Evolutionary conservation across 64 coral and sea anemone species (phyloP), one percentile per base, ranked within the genome.

Genomic region (Orbicella faveolata): DNA sequence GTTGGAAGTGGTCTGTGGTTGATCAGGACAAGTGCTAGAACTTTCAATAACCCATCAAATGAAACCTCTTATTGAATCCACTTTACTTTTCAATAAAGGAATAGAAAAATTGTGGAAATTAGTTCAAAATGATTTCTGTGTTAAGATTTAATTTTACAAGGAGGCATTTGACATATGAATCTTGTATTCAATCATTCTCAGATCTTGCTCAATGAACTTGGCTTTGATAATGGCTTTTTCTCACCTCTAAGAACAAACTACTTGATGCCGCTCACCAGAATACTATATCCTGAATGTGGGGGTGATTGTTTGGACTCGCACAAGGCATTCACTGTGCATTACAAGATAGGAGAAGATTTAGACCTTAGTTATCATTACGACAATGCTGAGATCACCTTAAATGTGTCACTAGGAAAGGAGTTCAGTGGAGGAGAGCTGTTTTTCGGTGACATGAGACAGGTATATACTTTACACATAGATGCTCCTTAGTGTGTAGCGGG

Each of bases 321-420:
- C 93, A 99, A 99, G 81, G 94, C 91, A 25, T 99, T 99, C 75
- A 99, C 97, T 18, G 97, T 99, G 30, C 94, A 99, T 87, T 99
- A 99, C 89, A 96, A 76, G 76, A 95, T 89, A 16, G 97, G 94
- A 76, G 73, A 95, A 67, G 97, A 99, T 84, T 54, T 95, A 15
- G 85, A 91, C 9, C 93, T 99, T 15, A 95, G 97, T 64, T 95
- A 99, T 86, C 97, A 99, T 61, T 99, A 93, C 87, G 97, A 99
- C 55, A 99, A 99, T 84, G 94, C 97, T 34, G 97, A 99, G 25
- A 94, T 99, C 23, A 99, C 97, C 6, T 64, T 99, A 41, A 99
- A 95, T 70, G 91, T 99, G 25, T 99, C 94, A 81, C 79, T 99
- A 74, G 97, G 97, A 36, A 90, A 88, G 30, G 57, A 88, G 20